phyloP scores from a whole-genome alignment of 2,797 vertebrate species.

The Notoglanidium macrostoma region DNA sequence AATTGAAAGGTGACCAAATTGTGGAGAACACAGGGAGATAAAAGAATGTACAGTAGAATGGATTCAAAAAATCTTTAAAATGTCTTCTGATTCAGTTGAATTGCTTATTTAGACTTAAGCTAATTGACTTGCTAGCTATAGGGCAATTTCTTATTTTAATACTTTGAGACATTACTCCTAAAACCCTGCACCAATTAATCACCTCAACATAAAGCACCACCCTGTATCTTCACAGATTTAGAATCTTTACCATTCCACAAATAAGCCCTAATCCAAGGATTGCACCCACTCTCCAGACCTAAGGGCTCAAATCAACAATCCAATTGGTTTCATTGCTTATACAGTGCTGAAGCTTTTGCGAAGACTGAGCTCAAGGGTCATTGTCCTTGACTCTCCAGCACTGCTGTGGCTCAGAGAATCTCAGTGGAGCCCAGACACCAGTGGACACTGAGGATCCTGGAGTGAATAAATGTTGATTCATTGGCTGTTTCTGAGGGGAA shows the following conservation, averaged over 20 bases:
- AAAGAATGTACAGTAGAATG: background rate
- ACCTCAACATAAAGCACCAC: background rate
- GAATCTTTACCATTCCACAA: background rate
- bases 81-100: background rate
- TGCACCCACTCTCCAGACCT: background rate
- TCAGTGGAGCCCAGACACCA: slow-evolving; percentile 52
- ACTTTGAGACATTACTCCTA: background rate
- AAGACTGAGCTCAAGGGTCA: slow-evolving; percentile 65
- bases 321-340: slow-evolving; percentile 62
- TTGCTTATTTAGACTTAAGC: background rate
- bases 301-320: background rate
- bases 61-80: background rate
- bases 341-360: slow-evolving; percentile 51
- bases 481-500: slow-evolving; percentile 49
- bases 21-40: background rate
- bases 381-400: slow-evolving; percentile 56
- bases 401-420: slow-evolving; percentile 15
- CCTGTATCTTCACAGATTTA: background rate
- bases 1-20: background rate
- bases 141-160: background rate
- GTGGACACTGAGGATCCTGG: slow-evolving; percentile 52
- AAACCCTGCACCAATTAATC: background rate
- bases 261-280: background rate
- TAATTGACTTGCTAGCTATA: background rate
- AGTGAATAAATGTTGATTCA: slow-evolving; percentile 62